phyloP scores from a whole-genome alignment of 2,113 vertebrate genomes.

The Panurus biarmicus region DNA sequence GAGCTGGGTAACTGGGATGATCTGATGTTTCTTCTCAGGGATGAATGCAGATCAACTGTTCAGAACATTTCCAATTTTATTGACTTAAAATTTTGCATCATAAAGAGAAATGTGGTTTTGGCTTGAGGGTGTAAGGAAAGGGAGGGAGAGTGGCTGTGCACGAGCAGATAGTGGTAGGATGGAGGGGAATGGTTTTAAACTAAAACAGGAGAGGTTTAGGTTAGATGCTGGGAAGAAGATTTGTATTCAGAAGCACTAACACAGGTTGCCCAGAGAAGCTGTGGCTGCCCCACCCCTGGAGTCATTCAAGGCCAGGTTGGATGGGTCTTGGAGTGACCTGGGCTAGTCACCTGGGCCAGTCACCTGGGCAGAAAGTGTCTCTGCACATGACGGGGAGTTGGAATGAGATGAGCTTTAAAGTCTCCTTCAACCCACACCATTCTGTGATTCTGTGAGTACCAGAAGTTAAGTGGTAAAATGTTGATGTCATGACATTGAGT shows the following conservation, averaged over 20 bases:
- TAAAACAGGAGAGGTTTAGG: not conserved
- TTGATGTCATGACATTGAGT: not conserved
- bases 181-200: not conserved
- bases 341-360: too few relatives aligned
- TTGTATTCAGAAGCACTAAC: not conserved
- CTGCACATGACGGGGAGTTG: not conserved
- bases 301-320: not conserved
- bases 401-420: not conserved
- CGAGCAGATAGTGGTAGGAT: not conserved
- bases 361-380: not conserved
- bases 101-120: not conserved
- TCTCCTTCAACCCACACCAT: not conserved
- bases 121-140: not conserved
- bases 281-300: not conserved
- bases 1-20: not conserved
- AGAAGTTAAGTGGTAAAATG: not conserved
- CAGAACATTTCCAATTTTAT: not conserved
- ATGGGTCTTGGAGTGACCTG: not conserved
- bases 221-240: not conserved
- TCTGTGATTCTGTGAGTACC: not conserved
- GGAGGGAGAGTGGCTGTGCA: not conserved
- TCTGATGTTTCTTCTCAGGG: not conserved
- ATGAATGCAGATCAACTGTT: not conserved
- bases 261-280: not conserved
- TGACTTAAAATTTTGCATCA: not conserved